Evolutionary conservation across 2,888 invertebrate species (phyloP), one percentile per base, ranked within the genome.

Genomic region (Apotomis betuletana): DNA sequence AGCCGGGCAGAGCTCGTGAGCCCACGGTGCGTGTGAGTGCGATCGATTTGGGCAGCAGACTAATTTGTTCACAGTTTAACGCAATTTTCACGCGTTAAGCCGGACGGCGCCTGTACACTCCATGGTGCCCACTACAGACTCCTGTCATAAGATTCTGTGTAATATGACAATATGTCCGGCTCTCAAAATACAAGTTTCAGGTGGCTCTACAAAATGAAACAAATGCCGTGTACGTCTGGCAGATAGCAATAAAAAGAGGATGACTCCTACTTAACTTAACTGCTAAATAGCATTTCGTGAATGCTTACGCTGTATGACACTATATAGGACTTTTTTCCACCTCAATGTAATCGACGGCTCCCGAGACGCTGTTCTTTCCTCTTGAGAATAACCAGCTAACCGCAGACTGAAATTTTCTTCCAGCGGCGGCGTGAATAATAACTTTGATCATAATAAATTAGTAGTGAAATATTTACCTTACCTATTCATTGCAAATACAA

Each of bases 1-100:
- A 55, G 75, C 58, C 75, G 69, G 69, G 69, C 71, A 70, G 75
- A 76, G 77, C 78, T 72, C 71, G 77, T 78, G 78, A 80, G 77
- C 76, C 75, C 73, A 79, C 79, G 83, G 82, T 85, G 84, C 83
- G 83, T 85, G 79, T 77, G 63, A 65, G 83, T 85, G 78, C 67
- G 68, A 67, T 68, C 75, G 77, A 77, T 77, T 79, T 76, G 74
- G 77, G 81, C 80, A 80, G 83, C 85, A 80, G 81, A 83, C 81
- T 86, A 85, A 89, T 89, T 87, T 87, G 87, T 89, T 91, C 91
- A 91, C 90, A 90, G 87, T 86, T 86, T 90, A 88, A 92, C 86
- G 79, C 78, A 81, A 90, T 92, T 89, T 79, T 86, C 81, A 87
- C 88, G 89, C 88, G 80, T 80, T 81, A 79, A 49, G 65, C 57